Conservation (phyloP, 2,888 invertebrate species). For the Pollenia griseotomentosa region DNA sequence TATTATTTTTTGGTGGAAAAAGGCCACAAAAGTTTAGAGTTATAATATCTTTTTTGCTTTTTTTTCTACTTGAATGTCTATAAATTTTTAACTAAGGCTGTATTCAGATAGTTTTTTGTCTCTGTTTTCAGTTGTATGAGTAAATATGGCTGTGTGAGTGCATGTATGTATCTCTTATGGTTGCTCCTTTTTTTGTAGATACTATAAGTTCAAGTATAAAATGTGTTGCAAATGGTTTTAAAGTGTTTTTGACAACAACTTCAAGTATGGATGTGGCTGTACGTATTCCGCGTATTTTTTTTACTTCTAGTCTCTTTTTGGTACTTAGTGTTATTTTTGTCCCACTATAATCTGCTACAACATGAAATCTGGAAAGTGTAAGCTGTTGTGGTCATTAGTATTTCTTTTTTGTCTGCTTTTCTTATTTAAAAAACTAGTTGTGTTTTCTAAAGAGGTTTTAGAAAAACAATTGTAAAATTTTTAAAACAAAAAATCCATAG, state of each 20-base stretch:
- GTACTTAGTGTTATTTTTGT: slow-evolving; percentile 17
- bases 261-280: slow-evolving; percentile 34
- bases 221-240: slow-evolving; percentile 82
- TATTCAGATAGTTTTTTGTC: slow-evolving; percentile 21
- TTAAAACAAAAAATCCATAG: slow-evolving; percentile 47
- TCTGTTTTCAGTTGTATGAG: neutral
- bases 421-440: slow-evolving; percentile 10
- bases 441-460: slow-evolving; percentile 46
- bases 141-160: slow-evolving; percentile 5
- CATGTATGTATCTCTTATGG: neutral
- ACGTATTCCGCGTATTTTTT: slow-evolving; percentile 44
- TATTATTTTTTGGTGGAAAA: slow-evolving; percentile 37
- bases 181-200: neutral
- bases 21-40: slow-evolving; percentile 62
- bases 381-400: slow-evolving; percentile 58
- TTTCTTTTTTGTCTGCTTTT: slow-evolving; percentile 11
- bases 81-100: slow-evolving; percentile 63
- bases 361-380: slow-evolving; percentile 57
- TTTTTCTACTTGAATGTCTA: slow-evolving; percentile 38
- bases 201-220: slow-evolving; percentile 70
- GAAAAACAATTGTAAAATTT: slow-evolving; percentile 43
- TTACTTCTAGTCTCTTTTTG: slow-evolving; percentile 1
- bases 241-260: slow-evolving; percentile 82
- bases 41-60: slow-evolving; percentile 18
- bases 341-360: slow-evolving; percentile 50